Conservation (phyloP, 2,888 invertebrate species). For the Physocephala rufipes region DNA sequence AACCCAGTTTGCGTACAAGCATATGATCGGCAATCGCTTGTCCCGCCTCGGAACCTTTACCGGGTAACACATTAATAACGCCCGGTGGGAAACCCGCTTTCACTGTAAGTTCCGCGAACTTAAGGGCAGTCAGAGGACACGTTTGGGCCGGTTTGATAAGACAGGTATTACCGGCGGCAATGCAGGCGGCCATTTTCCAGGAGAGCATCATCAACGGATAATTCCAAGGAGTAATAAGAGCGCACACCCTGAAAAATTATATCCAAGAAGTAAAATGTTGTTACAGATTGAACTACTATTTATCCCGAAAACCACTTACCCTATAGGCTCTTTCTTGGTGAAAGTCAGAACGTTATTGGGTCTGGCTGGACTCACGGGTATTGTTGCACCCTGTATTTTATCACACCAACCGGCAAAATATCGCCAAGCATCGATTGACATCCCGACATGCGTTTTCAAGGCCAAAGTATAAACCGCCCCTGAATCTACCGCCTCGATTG, state of each 20-base stretch:
- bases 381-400: slow-evolving; percentile 90
- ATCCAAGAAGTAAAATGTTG: neutral
- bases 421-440: slow-evolving; percentile 97
- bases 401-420: slow-evolving; percentile 98
- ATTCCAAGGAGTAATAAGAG: slow-evolving; percentile 95
- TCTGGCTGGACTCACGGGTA: slow-evolving; percentile 91
- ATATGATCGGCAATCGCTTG: slow-evolving; percentile 89
- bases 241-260: slow-evolving; percentile 77
- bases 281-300: neutral
- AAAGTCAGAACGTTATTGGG: slow-evolving; percentile 90
- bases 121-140: slow-evolving; percentile 92
- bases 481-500: slow-evolving; percentile 91
- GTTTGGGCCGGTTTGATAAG: slow-evolving; percentile 94
- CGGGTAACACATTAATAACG: slow-evolving; percentile 92
- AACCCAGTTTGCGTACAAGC: slow-evolving; percentile 88
- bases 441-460: slow-evolving; percentile 94
- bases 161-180: slow-evolving; percentile 96
- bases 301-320: slow-evolving; percentile 65
- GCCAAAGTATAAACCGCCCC: slow-evolving; percentile 98
- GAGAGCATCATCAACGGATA: slow-evolving; percentile 99
- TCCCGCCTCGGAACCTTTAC: slow-evolving; percentile 82
- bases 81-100: slow-evolving; percentile 94
- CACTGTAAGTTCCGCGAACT: slow-evolving; percentile 90
- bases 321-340: slow-evolving; percentile 91
- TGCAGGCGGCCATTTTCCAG: slow-evolving; percentile 98